Conservation (phyloP, 64 coral and sea anemone genomes). For the Montipora sp. region DNA sequence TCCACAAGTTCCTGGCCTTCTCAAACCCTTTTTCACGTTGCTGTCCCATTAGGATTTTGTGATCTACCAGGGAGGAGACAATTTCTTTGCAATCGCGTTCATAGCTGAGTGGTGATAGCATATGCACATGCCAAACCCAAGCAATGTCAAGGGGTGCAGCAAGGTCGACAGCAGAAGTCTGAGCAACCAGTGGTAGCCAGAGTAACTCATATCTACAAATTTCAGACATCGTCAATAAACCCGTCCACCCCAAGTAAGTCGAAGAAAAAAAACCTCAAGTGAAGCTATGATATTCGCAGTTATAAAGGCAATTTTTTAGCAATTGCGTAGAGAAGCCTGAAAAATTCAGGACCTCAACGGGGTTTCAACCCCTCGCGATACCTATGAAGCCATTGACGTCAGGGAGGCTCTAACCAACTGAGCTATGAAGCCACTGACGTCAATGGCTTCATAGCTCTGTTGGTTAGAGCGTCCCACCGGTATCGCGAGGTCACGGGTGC, state of each 20-base stretch:
- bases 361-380: too few relatives aligned
- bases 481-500: too few relatives aligned
- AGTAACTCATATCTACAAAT: constrained; percentile 25
- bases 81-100: constrained; percentile 40
- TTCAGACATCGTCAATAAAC: background rate
- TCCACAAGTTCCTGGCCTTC: constrained; percentile 31
- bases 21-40: constrained; percentile 3
- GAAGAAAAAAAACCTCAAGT: too few relatives aligned
- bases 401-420: too few relatives aligned
- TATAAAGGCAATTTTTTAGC: too few relatives aligned
- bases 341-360: too few relatives aligned
- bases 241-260: background rate
- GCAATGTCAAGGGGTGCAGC: constrained; percentile 54
- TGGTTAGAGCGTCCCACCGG: too few relatives aligned
- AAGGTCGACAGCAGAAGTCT: background rate
- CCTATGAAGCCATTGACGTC: too few relatives aligned
- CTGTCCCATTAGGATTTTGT: constrained; percentile 18
- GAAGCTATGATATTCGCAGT: too few relatives aligned
- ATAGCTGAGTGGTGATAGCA: constrained; percentile 57
- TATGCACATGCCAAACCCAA: constrained; percentile 71
- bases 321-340: too few relatives aligned
- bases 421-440: too few relatives aligned
- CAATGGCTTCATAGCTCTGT: too few relatives aligned
- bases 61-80: constrained; percentile 40
- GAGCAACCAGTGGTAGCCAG: constrained; percentile 50